Base-by-base conservation (phyloP, 2,888 invertebrate species). In the Drosophila setosimentum region DNA sequence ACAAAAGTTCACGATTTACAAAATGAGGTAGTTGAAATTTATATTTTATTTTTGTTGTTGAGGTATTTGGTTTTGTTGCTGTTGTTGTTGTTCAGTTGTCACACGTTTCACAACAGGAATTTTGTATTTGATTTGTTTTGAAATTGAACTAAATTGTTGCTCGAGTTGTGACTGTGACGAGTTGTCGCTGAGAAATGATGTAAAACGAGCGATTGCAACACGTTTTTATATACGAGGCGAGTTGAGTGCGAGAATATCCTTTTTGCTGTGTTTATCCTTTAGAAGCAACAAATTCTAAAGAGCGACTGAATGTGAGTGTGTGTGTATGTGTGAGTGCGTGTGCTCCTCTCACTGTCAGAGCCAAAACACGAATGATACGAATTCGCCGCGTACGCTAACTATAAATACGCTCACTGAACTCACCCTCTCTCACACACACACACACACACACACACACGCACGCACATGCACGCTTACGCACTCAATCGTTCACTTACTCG, bases 331-430 rank as follows among this genome's bases (percentile, higher is more conserved):
- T 72, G 64, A 60, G 55, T 66, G 48, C 63, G 53, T 66, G 35
- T 80, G 83, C 81, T 86, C 81, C 89, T 90, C 90, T 90, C 91
- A 82, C 82, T 88, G 80, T 82, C 89, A 92, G 92, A 92, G 92
- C 87, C 92, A 92, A 93, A 93, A 92, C 93, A 93, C 93, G 92
- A 93, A 92, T 93, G 93, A 91, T 91, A 91, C 89, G 88, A 91
- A 92, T 91, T 89, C 91, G 87, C 87, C 80, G 91, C 81, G 87
- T 91, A 89, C 82, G 84, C 87, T 88, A 83, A 82, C 88, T 91
- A 87, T 91, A 92, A 89, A 91, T 91, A 91, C 82, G 82, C 80
- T 85, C 77, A 66, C 81, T 61, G 68, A 71, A 71, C 83, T 74
- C 82, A 81, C 77, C 76, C 77, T 79, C 81, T 75, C 69, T 45